These are phyloP conservation scores for Pegoplata infirma DNA, from an alignment of 2,888 invertebrate genomes.

Conservation along the genomic window DNA sequence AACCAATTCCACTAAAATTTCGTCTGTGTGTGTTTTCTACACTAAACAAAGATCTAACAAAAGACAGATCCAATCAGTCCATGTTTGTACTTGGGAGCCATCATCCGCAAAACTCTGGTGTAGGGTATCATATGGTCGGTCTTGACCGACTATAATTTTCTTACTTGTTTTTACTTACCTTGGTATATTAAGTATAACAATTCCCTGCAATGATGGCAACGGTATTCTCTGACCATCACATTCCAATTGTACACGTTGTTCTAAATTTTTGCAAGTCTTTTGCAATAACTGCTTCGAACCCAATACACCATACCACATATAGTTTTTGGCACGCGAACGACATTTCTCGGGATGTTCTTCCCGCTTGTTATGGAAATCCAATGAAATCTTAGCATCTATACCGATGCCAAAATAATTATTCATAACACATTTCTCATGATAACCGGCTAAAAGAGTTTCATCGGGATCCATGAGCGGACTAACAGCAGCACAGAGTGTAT, in stretches of 20 bases:
- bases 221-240: slow-evolving; percentile 98
- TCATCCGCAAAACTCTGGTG: too few relatives aligned
- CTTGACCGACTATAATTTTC: too few relatives aligned
- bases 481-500: slow-evolving; percentile 97
- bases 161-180: slow-evolving; percentile 82
- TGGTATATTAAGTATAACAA: slow-evolving; percentile 97
- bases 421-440: slow-evolving; percentile 97
- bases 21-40: too few relatives aligned
- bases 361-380: slow-evolving; percentile 97
- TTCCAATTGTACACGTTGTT: slow-evolving; percentile 95
- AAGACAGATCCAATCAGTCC: too few relatives aligned
- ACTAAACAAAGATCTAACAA: too few relatives aligned
- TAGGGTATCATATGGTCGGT: too few relatives aligned
- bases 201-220: slow-evolving; percentile 95
- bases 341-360: slow-evolving; percentile 99
- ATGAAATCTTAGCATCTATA: slow-evolving; percentile 97
- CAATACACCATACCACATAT: slow-evolving; percentile 95
- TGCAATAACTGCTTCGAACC: slow-evolving; percentile 88
- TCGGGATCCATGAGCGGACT: slow-evolving; percentile 96
- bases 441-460: slow-evolving; percentile 91
- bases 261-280: slow-evolving; percentile 96
- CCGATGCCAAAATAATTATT: slow-evolving; percentile 99
- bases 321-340: slow-evolving; percentile 94
- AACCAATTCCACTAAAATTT: too few relatives aligned
- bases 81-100: too few relatives aligned